A percentile compares a stretch with the other conserved stretches of the same genome.
Evolutionary conservation across 2,797 vertebrate genomes (phyloP).

Genomic region (Scarus forsteni): DNA sequence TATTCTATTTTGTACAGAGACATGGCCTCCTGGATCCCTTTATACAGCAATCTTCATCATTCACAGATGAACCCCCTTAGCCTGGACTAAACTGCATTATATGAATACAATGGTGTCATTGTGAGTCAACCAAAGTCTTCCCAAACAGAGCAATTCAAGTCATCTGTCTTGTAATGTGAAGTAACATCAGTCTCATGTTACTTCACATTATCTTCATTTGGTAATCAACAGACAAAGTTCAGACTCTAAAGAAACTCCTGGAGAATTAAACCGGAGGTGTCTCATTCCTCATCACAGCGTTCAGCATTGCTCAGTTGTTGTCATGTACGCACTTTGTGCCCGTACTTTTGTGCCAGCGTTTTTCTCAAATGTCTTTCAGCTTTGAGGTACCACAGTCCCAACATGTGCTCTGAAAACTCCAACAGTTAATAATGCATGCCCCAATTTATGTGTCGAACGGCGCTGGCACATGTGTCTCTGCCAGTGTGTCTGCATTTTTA

Average conservation of each 20-base stretch:
- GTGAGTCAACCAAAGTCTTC: no score
- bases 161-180: no score
- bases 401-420: slow-evolving; percentile 53
- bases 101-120: no score
- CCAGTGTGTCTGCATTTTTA: slow-evolving; percentile 39
- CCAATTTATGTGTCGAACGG: slow-evolving; percentile 68
- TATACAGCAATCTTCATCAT: no score
- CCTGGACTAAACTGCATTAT: no score
- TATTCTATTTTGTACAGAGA: no score
- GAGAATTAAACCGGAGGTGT: not conserved
- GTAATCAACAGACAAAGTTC: slow-evolving; percentile 33
- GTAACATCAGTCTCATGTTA: slow-evolving; percentile 17
- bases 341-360: slow-evolving; percentile 42
- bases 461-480: slow-evolving; percentile 51
- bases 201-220: slow-evolving; percentile 10
- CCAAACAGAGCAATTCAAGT: no score
- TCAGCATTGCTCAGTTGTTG: slow-evolving; percentile 15
- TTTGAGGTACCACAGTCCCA: slow-evolving; percentile 57
- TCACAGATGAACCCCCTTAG: no score
- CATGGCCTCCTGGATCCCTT: no score
- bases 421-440: slow-evolving; percentile 74
- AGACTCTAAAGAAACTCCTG: not conserved
- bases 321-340: slow-evolving; percentile 33
- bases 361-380: slow-evolving; percentile 44
- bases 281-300: not conserved